Evolutionary conservation across 2,797 vertebrate species (phyloP).

Genomic region (Galaxias olidus): DNA sequence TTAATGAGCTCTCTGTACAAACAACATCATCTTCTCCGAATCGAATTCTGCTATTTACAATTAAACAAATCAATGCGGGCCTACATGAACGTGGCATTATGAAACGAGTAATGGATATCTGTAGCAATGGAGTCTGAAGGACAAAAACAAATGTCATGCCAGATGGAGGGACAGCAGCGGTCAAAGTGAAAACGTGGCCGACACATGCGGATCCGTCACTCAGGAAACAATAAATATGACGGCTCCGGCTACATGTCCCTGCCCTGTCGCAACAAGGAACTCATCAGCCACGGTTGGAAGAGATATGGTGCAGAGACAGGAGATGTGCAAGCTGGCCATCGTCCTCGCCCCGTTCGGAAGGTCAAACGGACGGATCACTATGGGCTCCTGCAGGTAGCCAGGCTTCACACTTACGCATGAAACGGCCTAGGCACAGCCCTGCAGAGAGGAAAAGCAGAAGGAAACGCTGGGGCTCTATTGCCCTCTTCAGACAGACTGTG

Average conservation of each 20-base stretch:
- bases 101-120: slow-evolving; percentile 12
- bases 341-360: slow-evolving; percentile 38
- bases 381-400: slow-evolving; percentile 23
- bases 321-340: slow-evolving; percentile 20
- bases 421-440: slow-evolving; percentile 25
- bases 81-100: slow-evolving; percentile 9
- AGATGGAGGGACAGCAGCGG: no score
- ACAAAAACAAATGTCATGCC: no score
- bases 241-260: slow-evolving; percentile 1
- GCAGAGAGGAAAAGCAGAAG: slow-evolving; percentile 50
- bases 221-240: slow-evolving; percentile 24
- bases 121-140: slow-evolving; percentile 6
- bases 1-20: slow-evolving; percentile 32
- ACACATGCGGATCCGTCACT: slow-evolving; percentile 6
- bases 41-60: slow-evolving; percentile 24
- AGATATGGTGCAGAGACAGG: slow-evolving; percentile 17
- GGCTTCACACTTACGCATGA: slow-evolving; percentile 41
- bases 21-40: slow-evolving; percentile 33
- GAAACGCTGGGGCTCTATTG: slow-evolving; percentile 38
- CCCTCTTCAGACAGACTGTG: slow-evolving; percentile 48
- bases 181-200: no score
- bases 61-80: slow-evolving; percentile 25
- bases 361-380: slow-evolving; percentile 34
- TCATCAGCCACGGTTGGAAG: slow-evolving; percentile 13
- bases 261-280: slow-evolving; percentile 1